phyloP scores from a whole-genome alignment of 1,140 invertebrate genomes.

The Ceratina calcarata region DNA sequence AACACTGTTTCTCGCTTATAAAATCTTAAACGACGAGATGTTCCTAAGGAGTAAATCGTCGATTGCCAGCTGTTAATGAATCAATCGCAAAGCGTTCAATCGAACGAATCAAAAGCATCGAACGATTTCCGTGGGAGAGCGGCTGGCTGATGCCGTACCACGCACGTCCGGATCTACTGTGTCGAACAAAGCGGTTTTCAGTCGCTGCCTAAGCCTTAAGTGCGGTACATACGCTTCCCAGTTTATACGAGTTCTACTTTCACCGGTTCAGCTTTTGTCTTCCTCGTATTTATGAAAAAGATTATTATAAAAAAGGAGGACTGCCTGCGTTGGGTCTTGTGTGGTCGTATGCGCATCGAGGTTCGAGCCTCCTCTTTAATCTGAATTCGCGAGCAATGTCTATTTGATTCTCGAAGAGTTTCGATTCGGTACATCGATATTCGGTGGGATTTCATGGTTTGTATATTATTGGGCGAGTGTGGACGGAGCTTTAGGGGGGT shows the following conservation, averaged over 20 bases:
- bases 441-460: too few species aligned
- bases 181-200: slow-evolving; percentile 19
- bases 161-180: slow-evolving; percentile 17
- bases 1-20: too few species aligned
- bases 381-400: too few species aligned
- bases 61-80: slow-evolving; percentile 12
- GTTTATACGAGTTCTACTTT: not conserved
- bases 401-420: too few species aligned
- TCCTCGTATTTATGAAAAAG: too few species aligned
- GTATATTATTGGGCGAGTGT: slow-evolving; percentile 4
- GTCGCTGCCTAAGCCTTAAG: slow-evolving; percentile 6
- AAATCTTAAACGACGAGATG: not conserved
- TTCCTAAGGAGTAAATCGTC: too few species aligned
- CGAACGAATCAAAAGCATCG: slow-evolving; percentile 22
- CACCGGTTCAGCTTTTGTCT: too few species aligned
- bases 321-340: too few species aligned
- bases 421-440: too few species aligned
- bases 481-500: slow-evolving; percentile 8
- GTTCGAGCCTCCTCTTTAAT: too few species aligned
- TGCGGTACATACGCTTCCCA: not conserved
- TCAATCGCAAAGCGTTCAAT: slow-evolving; percentile 12
- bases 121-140: slow-evolving; percentile 37
- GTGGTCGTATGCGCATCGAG: too few species aligned
- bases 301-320: too few species aligned
- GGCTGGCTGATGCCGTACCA: slow-evolving; percentile 15